Percentiles rank a stretch among this genome's conserved stretches.
phyloP scores from a whole-genome alignment of 2,113 vertebrate species.

The Oophaga pumilio region DNA sequence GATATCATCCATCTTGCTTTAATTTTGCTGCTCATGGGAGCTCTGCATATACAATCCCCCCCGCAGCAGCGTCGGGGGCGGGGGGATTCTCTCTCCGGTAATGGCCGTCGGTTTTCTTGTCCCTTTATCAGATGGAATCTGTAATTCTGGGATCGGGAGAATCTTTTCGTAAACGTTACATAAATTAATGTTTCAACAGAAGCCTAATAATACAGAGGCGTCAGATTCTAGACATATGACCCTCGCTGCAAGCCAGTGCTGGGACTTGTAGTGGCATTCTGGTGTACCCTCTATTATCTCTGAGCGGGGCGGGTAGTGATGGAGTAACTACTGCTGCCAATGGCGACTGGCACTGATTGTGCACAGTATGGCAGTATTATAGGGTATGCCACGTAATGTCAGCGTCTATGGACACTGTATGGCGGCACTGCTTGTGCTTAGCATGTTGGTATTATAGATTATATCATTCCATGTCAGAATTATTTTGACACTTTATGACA shows the following conservation, averaged over 20 bases:
- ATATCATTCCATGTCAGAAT: neutral
- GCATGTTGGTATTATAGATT: no score
- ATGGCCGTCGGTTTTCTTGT: neutral
- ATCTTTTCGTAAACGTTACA: neutral
- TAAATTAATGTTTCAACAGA: neutral
- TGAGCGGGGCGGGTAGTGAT: no score
- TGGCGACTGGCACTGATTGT: no score
- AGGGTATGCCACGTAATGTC: no score
- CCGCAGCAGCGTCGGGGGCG: neutral
- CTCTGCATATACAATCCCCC: constrained; percentile 17
- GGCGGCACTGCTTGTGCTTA: no score
- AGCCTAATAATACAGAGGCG: neutral
- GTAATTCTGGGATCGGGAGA: neutral
- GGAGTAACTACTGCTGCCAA: no score
- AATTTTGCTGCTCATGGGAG: constrained; percentile 10
- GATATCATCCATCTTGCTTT: constrained; percentile 32
- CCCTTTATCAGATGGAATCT: neutral
- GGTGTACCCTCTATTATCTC: no score
- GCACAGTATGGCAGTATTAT: no score
- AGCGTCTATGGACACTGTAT: no score
- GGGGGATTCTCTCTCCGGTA: neutral
- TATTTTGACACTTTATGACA: neutral
- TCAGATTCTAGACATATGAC: neutral
- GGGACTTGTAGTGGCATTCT: neutral
- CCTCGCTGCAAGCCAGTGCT: neutral